Conservation (phyloP, 2,113 vertebrate species). For the Scophthalmus maximus region DNA sequence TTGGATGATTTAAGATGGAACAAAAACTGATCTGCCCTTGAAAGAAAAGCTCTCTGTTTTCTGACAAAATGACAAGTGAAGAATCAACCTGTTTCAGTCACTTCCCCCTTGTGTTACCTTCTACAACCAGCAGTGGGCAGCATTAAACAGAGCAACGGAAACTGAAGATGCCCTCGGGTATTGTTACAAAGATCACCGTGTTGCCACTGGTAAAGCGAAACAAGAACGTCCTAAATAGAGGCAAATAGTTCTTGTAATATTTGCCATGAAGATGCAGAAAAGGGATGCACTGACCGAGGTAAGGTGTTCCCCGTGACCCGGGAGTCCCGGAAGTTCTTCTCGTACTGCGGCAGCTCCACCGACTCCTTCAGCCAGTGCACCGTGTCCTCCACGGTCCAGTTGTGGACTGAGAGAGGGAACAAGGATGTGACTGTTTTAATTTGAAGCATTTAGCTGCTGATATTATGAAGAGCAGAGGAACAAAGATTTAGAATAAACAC, state of each 20-base stretch:
- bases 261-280: neutral
- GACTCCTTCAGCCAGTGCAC: conserved; percentile 95
- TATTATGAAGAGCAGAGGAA: neutral
- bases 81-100: neutral
- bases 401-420: conserved; percentile 87
- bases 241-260: neutral
- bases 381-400: conserved; percentile 97
- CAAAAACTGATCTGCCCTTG: neutral
- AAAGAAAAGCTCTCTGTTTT: neutral
- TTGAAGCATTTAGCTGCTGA: too few species aligned
- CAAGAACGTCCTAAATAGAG: neutral
- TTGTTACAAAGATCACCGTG: neutral
- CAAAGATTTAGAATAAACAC: too few species aligned
- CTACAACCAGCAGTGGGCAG: conserved; percentile 72
- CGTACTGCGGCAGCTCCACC: conserved; percentile 97
- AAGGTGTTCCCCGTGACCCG: conserved; percentile 93
- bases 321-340: conserved; percentile 94
- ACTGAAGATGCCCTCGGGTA: conserved; percentile 5
- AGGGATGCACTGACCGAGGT: conserved; percentile 86
- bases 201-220: neutral
- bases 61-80: neutral
- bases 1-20: too few species aligned
- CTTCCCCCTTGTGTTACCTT: conserved; percentile 23
- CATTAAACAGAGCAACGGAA: conserved; percentile 54
- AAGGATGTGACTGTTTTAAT: neutral